phyloP scores from a whole-genome alignment of 2,797 vertebrate species.

The Cuniculus paca region DNA sequence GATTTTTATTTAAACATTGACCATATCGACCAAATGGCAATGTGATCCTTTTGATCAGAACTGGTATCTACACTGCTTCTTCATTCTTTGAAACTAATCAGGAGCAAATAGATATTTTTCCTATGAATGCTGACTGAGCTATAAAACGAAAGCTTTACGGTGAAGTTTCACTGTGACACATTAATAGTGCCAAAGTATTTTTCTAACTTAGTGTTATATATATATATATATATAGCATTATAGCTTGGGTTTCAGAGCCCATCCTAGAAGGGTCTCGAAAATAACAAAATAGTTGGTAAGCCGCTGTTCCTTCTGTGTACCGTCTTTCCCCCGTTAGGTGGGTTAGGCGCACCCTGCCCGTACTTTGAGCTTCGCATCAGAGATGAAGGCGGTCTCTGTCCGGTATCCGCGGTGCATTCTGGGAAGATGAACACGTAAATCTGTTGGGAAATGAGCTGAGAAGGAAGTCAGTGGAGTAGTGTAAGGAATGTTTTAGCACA shows the following conservation, averaged over 20 bases:
- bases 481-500: neutral
- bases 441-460: neutral
- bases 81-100: neutral
- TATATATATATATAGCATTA: too few relatives aligned
- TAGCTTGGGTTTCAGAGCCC: neutral
- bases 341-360: neutral
- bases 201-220: neutral
- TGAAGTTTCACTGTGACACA: neutral
- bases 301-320: neutral
- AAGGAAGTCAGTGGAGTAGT: neutral
- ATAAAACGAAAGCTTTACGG: neutral
- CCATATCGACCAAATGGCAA: too few relatives aligned
- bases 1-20: neutral
- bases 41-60: neutral
- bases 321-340: too few relatives aligned
- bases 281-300: neutral
- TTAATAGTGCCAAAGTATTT: neutral
- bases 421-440: neutral
- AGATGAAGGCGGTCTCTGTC: too few relatives aligned
- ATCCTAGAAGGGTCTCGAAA: neutral
- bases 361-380: neutral
- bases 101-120: neutral
- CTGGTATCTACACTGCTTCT: neutral
- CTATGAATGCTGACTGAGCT: neutral
- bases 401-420: neutral